Evolutionary conservation across 2,888 invertebrate genomes (phyloP), one percentile per base, ranked within the genome.

Genomic region (Helobdella robusta): DNA sequence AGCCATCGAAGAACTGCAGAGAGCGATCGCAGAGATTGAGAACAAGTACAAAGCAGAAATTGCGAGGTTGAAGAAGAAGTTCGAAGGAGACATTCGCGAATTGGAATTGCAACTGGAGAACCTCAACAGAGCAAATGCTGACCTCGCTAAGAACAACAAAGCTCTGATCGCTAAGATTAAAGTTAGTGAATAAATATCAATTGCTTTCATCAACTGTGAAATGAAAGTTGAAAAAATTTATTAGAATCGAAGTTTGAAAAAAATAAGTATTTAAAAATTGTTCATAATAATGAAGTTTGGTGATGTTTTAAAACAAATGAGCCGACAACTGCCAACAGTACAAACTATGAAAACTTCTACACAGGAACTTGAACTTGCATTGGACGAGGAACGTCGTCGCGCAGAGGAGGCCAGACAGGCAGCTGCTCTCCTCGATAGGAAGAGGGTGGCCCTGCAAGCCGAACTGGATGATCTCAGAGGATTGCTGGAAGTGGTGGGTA

Each of bases 91-190:
- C 73, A 74, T 79, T 71, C 74, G 77, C 32, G 79, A 79, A 68
- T 73, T 77, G 59, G 79, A 79, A 70, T 69, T 72, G 52, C 68
- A 71, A 50, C 40, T 74, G 25, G 73, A 74, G 56, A 70, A 67
- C 48, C 68, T 69, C 25, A 69, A 52, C 69, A 65, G 73, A 32
- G 61, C 68, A 59, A 74, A 74, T 62, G 75, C 72, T 65, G 78
- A 78, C 65, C 86, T 98, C 82, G 95, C 95, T 83, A 90, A 92
- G 74, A 90, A 93, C 83, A 95, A 97, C 86, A 92, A 95, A 85
- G 91, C 88, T 83, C 93, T 95, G 81, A 90, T 92, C 73, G 85
- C 92, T 80, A 90, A 90, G 82, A 85, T 89, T 80, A 86, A 86
- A 78, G 86, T 85, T n/a, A 62, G 61, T 50, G 6, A 4, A 28